These are phyloP conservation scores for Zaprionus kolodkinae DNA, from an alignment of 1,140 invertebrate species.

Conservation along the genomic window DNA sequence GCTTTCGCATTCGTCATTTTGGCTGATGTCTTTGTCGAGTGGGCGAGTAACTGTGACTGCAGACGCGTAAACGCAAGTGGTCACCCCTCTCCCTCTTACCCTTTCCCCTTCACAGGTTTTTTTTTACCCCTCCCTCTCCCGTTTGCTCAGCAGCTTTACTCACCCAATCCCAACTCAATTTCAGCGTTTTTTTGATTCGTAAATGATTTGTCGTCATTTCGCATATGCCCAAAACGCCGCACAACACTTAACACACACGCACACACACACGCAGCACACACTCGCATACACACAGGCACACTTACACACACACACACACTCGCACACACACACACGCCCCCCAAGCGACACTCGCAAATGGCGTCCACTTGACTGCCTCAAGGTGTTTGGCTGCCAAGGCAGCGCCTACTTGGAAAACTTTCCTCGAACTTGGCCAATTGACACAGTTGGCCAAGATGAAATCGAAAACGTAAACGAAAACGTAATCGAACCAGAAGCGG, in stretches of 20 bases:
- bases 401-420: slow-evolving; percentile 24
- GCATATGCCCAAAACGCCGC: slow-evolving; percentile 31
- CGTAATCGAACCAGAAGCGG: slow-evolving; percentile 4
- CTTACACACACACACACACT: not conserved
- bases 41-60: slow-evolving; percentile 36
- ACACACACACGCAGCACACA: not conserved
- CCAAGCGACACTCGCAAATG: not conserved
- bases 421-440: slow-evolving; percentile 16
- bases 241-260: not conserved
- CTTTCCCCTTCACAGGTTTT: no score
- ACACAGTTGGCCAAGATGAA: not conserved
- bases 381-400: not conserved
- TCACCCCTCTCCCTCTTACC: slow-evolving; percentile 35
- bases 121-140: not conserved
- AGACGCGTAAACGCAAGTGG: slow-evolving; percentile 30
- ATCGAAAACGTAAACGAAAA: not conserved
- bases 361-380: slow-evolving; percentile 12
- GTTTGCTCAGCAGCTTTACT: not conserved
- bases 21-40: slow-evolving; percentile 71
- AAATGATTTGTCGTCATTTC: slow-evolving; percentile 58
- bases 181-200: not conserved
- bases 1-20: slow-evolving; percentile 53
- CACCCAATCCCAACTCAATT: not conserved
- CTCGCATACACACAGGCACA: not conserved
- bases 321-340: not conserved